Evolutionary conservation across 1,140 invertebrate species (phyloP).

Genomic region (Drosophila nasuta): DNA sequence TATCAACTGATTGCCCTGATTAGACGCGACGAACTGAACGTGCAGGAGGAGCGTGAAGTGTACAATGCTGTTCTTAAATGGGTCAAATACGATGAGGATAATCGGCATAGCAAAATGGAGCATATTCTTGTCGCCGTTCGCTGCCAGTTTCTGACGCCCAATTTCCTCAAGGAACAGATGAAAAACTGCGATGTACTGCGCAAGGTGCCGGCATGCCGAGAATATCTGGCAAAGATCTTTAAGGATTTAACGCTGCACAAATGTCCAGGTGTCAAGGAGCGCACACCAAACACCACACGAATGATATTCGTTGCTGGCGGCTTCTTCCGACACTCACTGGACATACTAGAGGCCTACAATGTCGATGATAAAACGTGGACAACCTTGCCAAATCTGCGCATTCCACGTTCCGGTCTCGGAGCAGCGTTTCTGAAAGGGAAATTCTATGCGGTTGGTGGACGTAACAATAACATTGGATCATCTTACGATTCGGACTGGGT

Average conservation of each 20-base stretch:
- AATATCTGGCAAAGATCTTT: conserved; percentile 95
- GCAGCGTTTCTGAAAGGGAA: conserved; percentile 92
- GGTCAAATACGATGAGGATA: conserved; percentile 95
- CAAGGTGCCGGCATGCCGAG: conserved; percentile 94
- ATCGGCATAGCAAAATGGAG: conserved; percentile 93
- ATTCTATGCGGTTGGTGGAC: conserved; percentile 95
- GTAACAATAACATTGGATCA: conserved; percentile 93
- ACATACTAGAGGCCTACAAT: conserved; percentile 94
- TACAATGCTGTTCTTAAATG: conserved; percentile 96
- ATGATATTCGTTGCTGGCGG: conserved; percentile 96
- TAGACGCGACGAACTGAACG: conserved; percentile 94
- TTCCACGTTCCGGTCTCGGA: conserved; percentile 94
- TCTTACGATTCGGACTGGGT: conserved; percentile 93
- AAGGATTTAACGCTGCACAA: conserved; percentile 94
- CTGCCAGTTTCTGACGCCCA: conserved; percentile 96
- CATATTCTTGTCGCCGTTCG: conserved; percentile 94
- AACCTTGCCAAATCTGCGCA: conserved; percentile 90
- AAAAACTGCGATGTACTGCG: conserved; percentile 95
- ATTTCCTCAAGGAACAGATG: conserved; percentile 95
- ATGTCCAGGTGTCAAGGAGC: conserved; percentile 91
- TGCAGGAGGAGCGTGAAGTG: conserved; percentile 95
- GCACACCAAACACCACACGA: conserved; percentile 93
- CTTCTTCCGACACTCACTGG: conserved; percentile 93
- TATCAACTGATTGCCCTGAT: conserved; percentile 93
- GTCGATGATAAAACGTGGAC: conserved; percentile 94